phyloP scores from a whole-genome alignment of 2,888 invertebrate species.

The Metellina segmentata region DNA sequence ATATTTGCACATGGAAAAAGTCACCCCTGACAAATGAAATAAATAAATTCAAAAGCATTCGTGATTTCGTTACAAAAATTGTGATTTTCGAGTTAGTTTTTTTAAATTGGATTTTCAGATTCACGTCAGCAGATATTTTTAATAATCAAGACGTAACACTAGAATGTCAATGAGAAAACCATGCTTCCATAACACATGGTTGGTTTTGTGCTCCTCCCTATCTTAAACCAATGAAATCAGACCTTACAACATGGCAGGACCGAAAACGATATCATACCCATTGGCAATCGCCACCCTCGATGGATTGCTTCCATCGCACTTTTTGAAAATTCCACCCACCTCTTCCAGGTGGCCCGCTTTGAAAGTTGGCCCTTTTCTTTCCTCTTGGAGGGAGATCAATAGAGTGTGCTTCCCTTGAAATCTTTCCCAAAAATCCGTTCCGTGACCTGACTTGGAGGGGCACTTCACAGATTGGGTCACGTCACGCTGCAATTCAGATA shows the following conservation, averaged over 20 bases:
- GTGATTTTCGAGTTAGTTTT: too few species aligned
- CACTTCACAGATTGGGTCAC: constrained; percentile 22
- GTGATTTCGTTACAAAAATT: too few species aligned
- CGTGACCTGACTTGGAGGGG: constrained; percentile 9
- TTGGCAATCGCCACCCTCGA: not conserved
- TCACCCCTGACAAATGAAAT: too few species aligned
- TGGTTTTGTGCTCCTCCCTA: not conserved
- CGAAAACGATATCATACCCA: not conserved
- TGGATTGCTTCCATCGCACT: not conserved
- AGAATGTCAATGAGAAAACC: too few species aligned
- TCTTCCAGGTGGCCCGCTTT: not conserved
- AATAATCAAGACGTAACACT: too few species aligned
- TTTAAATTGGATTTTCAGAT: too few species aligned
- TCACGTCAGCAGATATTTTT: too few species aligned
- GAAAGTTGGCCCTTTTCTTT: not conserved
- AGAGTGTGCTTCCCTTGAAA: not conserved
- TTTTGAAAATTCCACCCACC: not conserved
- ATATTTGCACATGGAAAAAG: too few species aligned
- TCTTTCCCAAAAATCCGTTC: constrained; percentile 4
- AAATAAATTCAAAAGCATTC: too few species aligned
- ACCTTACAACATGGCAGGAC: not conserved
- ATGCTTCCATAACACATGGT: too few species aligned
- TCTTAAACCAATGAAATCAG: not conserved
- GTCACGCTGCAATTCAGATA: constrained; percentile 1
- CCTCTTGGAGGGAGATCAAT: not conserved